Evolutionary conservation across 1,140 invertebrate species (phyloP), one percentile per base, ranked within the genome.

Genomic region (Argopecten irradians): DNA sequence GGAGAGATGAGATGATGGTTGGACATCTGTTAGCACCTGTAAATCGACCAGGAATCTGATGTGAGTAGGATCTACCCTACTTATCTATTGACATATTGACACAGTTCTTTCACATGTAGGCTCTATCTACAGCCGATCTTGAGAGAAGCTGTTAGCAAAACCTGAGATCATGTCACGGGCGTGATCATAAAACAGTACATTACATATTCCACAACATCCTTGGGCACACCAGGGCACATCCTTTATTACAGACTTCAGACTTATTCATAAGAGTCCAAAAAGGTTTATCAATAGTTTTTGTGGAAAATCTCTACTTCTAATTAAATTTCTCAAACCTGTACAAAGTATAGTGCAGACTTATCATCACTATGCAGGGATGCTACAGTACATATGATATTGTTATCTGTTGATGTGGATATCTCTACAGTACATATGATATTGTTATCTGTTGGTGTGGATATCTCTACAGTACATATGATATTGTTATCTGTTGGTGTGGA

Each of bases 31-130:
- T 71, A 28, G 28, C 55, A 71, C 55, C 55, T 71, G 55, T 71
- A 71, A 71, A n/a, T 71, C n/a, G 55, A 71, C 55, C n/a, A 8
- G 28, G 55, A 55, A 71, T 71, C 55, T 71, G 5, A 3, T 71
- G 55, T 71, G 55, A 71, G 28, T 71, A n/a, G n/a, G 55, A 71
- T 71, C 55, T 28, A 71, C 1, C 7, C 55, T 11, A 71, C 55
- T 71, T 71, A 71, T 71, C 55, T 5, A 71, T 71, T 71, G 55
- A 71, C 55, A 71, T 71, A 71, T 71, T 71, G 55, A 71, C 55
- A 71, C 55, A 71, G 1, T 71, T 71, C 55, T n/a, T n/a, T 71
- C 5, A 71, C 55, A 28, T 28, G 55, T 22, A 71, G n/a, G n/a
- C 2, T 71, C 55, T 71, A 71, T 71, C 55, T 71, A 28, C 28